phyloP scores from a whole-genome alignment of 2,113 vertebrate species.

The Paedocypris sp. region DNA sequence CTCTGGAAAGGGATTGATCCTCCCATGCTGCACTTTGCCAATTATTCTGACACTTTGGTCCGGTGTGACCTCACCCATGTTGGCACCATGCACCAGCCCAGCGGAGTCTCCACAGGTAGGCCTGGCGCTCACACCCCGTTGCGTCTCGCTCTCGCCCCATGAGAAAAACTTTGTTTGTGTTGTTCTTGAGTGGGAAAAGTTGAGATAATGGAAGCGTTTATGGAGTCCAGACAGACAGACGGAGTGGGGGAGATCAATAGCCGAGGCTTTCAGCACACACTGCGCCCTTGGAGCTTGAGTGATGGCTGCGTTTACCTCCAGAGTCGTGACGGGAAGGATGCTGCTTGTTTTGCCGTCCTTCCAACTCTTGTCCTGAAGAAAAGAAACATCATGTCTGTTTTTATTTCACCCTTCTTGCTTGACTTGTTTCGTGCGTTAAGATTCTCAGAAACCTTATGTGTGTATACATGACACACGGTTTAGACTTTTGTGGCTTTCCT shows the following conservation, averaged over 20 bases:
- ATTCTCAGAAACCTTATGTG: too few relatives aligned
- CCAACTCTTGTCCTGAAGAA: not conserved
- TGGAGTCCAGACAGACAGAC: not conserved
- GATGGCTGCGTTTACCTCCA: not conserved
- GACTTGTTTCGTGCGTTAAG: not conserved
- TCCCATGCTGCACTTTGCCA: constrained; percentile 1
- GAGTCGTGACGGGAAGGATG: not conserved
- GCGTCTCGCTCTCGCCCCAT: constrained; percentile 30
- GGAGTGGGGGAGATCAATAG: not conserved
- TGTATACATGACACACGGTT: too few relatives aligned
- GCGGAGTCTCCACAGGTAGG: not conserved
- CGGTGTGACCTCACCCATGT: not conserved
- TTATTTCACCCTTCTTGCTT: not conserved
- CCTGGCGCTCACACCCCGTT: too few relatives aligned
- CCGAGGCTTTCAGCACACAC: not conserved
- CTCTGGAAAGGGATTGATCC: constrained; percentile 6
- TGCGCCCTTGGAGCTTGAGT: not conserved
- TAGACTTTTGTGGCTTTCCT: too few relatives aligned
- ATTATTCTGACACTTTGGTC: constrained; percentile 7
- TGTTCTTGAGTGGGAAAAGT: constrained; percentile 2
- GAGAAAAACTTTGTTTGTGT: constrained; percentile 9
- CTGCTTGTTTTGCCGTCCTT: not conserved
- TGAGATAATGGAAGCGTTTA: not conserved
- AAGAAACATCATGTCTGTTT: not conserved
- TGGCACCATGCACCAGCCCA: not conserved